Percentiles rank a stretch among this genome's conserved stretches.
phyloP scores from a whole-genome alignment of 2,797 vertebrate genomes.

The Dipus sagitta region DNA sequence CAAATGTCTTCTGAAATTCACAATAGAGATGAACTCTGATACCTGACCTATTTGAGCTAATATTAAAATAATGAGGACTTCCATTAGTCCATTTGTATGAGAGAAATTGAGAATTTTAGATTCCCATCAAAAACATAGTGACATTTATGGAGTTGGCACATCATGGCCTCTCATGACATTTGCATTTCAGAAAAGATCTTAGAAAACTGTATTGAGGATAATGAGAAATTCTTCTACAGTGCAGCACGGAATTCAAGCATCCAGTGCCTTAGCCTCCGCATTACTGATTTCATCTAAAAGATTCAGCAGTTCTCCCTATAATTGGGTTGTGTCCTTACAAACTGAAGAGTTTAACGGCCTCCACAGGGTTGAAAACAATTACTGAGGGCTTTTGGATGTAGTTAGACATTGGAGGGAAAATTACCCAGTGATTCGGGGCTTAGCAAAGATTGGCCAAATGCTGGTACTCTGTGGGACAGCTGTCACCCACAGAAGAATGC shows the following conservation, averaged over 20 bases:
- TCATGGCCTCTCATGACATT: slow-evolving; percentile 38
- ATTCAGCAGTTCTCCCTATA: slow-evolving; percentile 40
- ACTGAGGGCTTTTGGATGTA: slow-evolving; percentile 18
- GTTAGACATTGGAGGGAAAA: slow-evolving; percentile 41
- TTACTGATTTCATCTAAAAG: slow-evolving; percentile 63
- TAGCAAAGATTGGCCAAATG: slow-evolving; percentile 45
- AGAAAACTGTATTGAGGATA: slow-evolving; percentile 25
- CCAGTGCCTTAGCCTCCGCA: background rate
- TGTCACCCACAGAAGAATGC: slow-evolving; percentile 46
- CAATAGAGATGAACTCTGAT: slow-evolving; percentile 76
- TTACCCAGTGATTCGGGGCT: slow-evolving; percentile 59
- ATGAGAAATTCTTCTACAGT: slow-evolving; percentile 21
- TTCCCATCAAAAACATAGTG: slow-evolving; percentile 38
- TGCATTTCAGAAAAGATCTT: slow-evolving; percentile 55
- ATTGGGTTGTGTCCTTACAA: slow-evolving; percentile 56
- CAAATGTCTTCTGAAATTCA: slow-evolving; percentile 80
- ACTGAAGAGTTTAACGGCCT: slow-evolving; percentile 64
- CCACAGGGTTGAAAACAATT: slow-evolving; percentile 59
- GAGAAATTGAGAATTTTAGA: slow-evolving; percentile 37
- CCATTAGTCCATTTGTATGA: slow-evolving; percentile 54
- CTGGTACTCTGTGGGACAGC: slow-evolving; percentile 1
- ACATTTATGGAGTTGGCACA: slow-evolving; percentile 11
- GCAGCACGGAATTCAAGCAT: slow-evolving; percentile 37
- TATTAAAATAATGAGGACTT: slow-evolving; percentile 57
- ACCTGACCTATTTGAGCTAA: slow-evolving; percentile 44